Evolutionary conservation across 2,113 vertebrate genomes (phyloP).

Genomic region (Trinectes maculatus): DNA sequence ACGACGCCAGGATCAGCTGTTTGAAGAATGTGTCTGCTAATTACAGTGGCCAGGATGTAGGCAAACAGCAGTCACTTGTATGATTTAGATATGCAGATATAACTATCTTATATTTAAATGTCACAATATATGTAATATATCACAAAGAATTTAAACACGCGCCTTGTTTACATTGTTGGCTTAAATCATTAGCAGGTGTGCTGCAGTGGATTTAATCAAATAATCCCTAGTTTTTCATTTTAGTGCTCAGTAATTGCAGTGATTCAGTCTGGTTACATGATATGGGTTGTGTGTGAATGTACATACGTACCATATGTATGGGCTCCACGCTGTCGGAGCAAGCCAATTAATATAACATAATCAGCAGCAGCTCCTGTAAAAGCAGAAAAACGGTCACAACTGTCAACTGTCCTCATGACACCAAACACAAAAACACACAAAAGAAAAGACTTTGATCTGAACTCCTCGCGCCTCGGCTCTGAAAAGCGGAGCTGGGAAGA

Average conservation of each 20-base stretch:
- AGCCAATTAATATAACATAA: neutral
- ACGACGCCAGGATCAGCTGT: conserved; percentile 13
- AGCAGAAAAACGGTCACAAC: conserved; percentile 20
- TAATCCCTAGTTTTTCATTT: too few species aligned
- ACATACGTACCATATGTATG: neutral
- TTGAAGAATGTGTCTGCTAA: conserved; percentile 42
- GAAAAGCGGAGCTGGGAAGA: conserved; percentile 63
- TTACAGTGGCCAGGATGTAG: conserved; percentile 36
- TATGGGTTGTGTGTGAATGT: neutral
- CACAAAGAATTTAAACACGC: too few species aligned
- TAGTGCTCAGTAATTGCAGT: too few species aligned
- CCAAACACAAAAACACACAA: neutral
- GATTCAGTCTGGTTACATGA: neutral
- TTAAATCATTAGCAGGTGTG: too few species aligned
- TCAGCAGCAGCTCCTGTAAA: conserved; percentile 13
- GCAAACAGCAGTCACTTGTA: conserved; percentile 2
- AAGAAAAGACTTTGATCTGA: conserved; percentile 26
- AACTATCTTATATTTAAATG: too few species aligned
- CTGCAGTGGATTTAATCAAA: too few species aligned
- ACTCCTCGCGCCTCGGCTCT: conserved; percentile 23
- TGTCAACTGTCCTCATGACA: conserved; percentile 27
- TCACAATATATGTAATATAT: too few species aligned
- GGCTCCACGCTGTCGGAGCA: conserved; percentile 1
- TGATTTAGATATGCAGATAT: too few species aligned
- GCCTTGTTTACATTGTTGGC: too few species aligned